Percentiles rank a stretch among this genome's conserved stretches.
These are phyloP conservation scores for Todus mexicanus DNA, from an alignment of 2,797 vertebrate genomes.

Conservation along the genomic window DNA sequence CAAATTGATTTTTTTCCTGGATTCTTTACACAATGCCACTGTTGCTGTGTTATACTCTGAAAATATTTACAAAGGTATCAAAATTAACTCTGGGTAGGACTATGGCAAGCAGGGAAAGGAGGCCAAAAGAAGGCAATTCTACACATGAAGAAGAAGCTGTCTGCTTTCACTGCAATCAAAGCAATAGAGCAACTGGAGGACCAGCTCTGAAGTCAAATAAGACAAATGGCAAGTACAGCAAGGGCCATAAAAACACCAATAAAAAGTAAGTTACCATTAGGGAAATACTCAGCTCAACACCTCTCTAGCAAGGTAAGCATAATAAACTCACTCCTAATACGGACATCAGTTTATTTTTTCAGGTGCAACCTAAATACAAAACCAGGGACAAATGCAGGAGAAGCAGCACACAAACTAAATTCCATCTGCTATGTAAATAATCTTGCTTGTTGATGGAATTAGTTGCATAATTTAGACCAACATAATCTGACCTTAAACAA, in stretches of 20 bases:
- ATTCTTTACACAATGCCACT: neutral
- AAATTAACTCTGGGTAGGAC: neutral
- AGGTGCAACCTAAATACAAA: constrained; percentile 36
- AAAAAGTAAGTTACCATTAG: constrained; percentile 32
- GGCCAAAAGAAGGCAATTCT: neutral
- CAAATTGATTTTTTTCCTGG: neutral
- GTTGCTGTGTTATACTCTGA: neutral
- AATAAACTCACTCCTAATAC: constrained; percentile 7
- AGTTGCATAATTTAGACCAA: neutral
- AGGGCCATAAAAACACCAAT: constrained; percentile 30
- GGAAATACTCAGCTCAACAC: constrained; percentile 14
- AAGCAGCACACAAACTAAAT: constrained; percentile 6
- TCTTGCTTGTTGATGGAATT: constrained; percentile 28
- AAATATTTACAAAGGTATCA: neutral
- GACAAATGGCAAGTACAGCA: constrained; percentile 14
- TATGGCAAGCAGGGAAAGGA: neutral
- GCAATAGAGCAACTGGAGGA: neutral
- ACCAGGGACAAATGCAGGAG: neutral
- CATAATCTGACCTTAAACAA: constrained; percentile 46
- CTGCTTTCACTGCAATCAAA: neutral
- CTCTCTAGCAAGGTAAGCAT: neutral
- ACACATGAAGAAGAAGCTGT: neutral
- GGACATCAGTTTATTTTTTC: constrained; percentile 27
- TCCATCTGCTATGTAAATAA: constrained; percentile 8
- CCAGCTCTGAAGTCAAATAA: neutral